These are phyloP conservation scores for Charina bottae DNA, from an alignment of 2,113 vertebrate species.

Conservation along the genomic window DNA sequence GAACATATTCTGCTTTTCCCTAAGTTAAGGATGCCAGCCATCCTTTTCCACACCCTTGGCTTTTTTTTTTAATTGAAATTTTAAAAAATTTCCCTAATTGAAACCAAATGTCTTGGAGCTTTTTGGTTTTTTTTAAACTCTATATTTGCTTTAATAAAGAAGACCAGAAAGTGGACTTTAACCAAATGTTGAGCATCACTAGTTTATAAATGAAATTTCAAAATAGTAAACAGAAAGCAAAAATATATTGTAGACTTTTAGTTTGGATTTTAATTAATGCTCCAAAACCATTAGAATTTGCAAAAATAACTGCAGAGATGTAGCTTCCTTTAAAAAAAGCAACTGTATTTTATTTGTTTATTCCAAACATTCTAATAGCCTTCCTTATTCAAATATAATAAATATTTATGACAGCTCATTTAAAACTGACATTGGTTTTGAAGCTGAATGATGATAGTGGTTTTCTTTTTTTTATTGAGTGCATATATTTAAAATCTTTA, in stretches of 20 bases:
- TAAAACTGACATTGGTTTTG: slow-evolving; percentile 36
- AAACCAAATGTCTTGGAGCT: neutral
- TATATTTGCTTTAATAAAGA: neutral
- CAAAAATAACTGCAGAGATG: neutral
- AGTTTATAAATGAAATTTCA: neutral
- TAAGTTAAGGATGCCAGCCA: neutral
- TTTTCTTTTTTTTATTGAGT: neutral
- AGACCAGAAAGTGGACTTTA: neutral
- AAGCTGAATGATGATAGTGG: slow-evolving; percentile 16
- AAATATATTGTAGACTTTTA: slow-evolving; percentile 6
- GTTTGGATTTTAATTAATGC: slow-evolving; percentile 17
- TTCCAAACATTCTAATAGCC: slow-evolving; percentile 24
- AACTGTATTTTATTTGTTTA: slow-evolving; percentile 39
- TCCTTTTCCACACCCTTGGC: neutral
- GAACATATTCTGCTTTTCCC: neutral
- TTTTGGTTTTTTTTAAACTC: neutral
- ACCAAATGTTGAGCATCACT: neutral
- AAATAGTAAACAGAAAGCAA: slow-evolving; percentile 14
- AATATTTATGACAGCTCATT: slow-evolving; percentile 52
- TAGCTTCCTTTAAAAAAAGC: neutral
- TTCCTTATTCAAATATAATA: slow-evolving; percentile 43
- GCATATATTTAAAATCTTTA: slow-evolving; percentile 54
- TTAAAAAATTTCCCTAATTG: neutral
- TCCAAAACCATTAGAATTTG: neutral
- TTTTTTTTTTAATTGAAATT: neutral